phyloP scores from a whole-genome alignment of 2,113 vertebrate species.

The Dascyllus trimaculatus region DNA sequence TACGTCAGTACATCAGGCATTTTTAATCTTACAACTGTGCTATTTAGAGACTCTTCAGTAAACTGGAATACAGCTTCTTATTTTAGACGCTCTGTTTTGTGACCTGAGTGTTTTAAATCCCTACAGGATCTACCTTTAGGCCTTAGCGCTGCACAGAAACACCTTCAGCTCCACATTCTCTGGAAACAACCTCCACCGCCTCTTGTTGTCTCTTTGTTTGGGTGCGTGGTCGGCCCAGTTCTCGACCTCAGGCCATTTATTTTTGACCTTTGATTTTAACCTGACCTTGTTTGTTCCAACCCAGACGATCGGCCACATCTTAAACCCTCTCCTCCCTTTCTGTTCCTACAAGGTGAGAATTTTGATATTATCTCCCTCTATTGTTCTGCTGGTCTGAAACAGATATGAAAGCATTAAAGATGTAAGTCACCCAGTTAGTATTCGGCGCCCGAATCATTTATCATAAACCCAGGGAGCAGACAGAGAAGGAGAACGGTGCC shows the following conservation, averaged over 20 bases:
- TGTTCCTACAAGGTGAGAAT: neutral
- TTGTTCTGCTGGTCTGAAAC: neutral
- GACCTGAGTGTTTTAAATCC: conserved; percentile 1
- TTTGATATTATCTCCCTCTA: neutral
- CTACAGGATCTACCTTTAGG: neutral
- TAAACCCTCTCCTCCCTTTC: neutral
- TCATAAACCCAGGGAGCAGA: conserved; percentile 1
- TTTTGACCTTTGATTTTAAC: conserved; percentile 20
- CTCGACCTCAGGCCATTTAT: neutral
- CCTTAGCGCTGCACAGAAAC: neutral
- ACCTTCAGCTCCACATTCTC: conserved; percentile 6
- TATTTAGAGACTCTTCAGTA: neutral
- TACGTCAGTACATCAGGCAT: too few relatives aligned
- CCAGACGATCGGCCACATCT: neutral
- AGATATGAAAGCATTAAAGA: conserved; percentile 7
- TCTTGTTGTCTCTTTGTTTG: neutral
- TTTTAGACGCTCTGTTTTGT: conserved; percentile 14
- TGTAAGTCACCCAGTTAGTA: neutral
- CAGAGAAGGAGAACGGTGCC: neutral
- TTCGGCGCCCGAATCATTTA: conserved; percentile 24
- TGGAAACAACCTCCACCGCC: neutral
- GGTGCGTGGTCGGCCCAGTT: conserved; percentile 15
- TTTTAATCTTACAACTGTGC: too few relatives aligned
- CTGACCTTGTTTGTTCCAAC: conserved; percentile 33
- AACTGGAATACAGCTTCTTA: neutral